phyloP scores from a whole-genome alignment of 2,888 invertebrate species.

The Orchestes rusci region DNA sequence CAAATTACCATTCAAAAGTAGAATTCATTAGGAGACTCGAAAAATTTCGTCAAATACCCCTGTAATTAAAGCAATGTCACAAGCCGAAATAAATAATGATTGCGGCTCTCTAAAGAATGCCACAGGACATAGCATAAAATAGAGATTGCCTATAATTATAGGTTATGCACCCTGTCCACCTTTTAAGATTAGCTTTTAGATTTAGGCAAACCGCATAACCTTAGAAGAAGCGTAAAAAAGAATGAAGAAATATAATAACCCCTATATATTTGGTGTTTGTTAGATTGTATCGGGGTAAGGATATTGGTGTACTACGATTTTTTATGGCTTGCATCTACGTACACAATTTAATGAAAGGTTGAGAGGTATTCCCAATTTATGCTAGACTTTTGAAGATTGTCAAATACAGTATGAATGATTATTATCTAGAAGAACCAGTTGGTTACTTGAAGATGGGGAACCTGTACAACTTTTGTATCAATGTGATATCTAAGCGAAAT shows the following conservation, averaged over 20 bases:
- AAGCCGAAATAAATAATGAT: constrained; percentile 33
- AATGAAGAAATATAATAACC: constrained; percentile 15
- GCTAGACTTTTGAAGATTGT: too few relatives aligned
- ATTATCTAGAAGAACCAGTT: too few relatives aligned
- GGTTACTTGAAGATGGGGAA: too few relatives aligned
- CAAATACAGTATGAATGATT: too few relatives aligned
- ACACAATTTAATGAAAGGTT: too few relatives aligned
- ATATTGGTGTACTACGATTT: too few relatives aligned
- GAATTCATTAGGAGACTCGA: constrained; percentile 8
- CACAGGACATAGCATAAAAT: constrained; percentile 37
- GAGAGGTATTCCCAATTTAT: too few relatives aligned
- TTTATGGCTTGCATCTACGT: too few relatives aligned
- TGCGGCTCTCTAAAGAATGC: constrained; percentile 37
- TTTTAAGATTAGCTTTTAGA: constrained; percentile 40
- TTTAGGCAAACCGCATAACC: constrained; percentile 14
- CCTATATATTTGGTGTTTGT: too few relatives aligned
- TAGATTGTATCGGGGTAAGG: too few relatives aligned
- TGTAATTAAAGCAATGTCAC: constrained; percentile 24
- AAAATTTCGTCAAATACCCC: constrained; percentile 16
- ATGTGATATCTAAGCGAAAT: too few relatives aligned
- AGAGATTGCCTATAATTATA: constrained; percentile 41
- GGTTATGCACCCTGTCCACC: constrained; percentile 37
- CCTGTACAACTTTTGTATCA: too few relatives aligned
- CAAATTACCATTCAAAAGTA: constrained; percentile 14
- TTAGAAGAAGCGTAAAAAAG: constrained; percentile 7